Percentiles rank a stretch among this genome's conserved stretches.
phyloP scores from a whole-genome alignment of 2,797 vertebrate species.

The Muscicapa striata region DNA sequence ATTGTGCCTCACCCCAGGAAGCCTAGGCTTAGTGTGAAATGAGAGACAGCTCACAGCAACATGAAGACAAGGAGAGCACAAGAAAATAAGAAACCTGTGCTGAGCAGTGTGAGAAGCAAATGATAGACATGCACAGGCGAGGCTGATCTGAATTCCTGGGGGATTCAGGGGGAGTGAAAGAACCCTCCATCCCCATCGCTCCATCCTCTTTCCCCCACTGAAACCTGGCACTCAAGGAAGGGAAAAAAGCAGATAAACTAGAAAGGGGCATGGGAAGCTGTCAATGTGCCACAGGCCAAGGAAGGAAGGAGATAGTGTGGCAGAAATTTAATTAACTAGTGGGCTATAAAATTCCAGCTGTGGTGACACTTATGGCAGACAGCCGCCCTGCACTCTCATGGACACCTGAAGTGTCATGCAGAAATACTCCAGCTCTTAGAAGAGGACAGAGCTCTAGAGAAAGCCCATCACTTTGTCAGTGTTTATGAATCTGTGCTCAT shows the following conservation, averaged over 20 bases:
- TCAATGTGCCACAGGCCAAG: background rate
- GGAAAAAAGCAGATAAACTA: background rate
- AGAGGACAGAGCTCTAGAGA: background rate
- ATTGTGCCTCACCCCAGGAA: background rate
- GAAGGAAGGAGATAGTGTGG: background rate
- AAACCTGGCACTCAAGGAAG: background rate
- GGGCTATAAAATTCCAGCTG: background rate
- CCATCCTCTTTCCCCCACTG: background rate
- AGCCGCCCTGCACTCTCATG: accelerated
- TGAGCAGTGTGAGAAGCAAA: background rate
- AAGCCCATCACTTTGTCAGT: background rate
- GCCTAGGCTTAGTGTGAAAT: background rate
- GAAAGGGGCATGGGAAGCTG: background rate
- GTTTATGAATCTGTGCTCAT: conserved; percentile 21
- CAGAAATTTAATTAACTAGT: background rate
- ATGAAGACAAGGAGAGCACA: background rate
- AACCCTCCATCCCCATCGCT: background rate
- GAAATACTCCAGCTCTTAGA: background rate
- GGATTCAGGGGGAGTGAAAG: background rate
- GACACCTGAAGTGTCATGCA: background rate
- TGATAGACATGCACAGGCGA: background rate
- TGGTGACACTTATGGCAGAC: background rate
- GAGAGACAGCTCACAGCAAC: background rate
- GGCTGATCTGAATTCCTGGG: background rate
- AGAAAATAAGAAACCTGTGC: background rate